Evolutionary conservation across 1,140 invertebrate species (phyloP), one percentile per base, ranked within the genome.

Genomic region (Nephotettix cincticeps): DNA sequence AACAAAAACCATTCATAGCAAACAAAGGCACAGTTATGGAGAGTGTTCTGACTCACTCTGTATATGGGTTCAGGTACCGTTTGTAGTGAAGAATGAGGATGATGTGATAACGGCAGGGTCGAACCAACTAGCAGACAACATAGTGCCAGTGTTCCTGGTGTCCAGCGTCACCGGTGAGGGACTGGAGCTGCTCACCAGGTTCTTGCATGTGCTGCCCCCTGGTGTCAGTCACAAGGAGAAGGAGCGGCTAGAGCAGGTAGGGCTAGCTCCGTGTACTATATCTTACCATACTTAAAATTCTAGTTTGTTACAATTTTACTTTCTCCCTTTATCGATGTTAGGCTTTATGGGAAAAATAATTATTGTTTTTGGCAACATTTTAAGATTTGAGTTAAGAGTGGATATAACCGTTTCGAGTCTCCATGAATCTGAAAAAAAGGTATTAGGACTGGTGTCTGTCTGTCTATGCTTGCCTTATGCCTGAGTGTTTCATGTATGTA

Each of bases 101-200:
- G 90, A 93, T 80, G 88, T 89, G 19, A 88, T 92, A 21, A 88
- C 87, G 43, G 89, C 87, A 47, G 86, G 88, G 28, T 84, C 85
- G 1, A 86, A 86, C 76, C 84, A 88, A 72, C 80, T 86, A 21
- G 84, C 85, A 9, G 84, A 86, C 30, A 87, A 89, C 64, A 84
- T 91, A 66, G 88, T 94, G 47, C 95, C 97, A 11, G 92, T 99
- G 74, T 96, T 99, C 80, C 90, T 88, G 63, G 90, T 98, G n/a
- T 98, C 96, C n/a, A 95, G 92, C 80, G 96, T 99, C 0, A 95
- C 89, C 17, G 97, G 97, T 1, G 85, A 88, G 67, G 95, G 95
- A 11, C 82, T 97, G 1, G 87, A 91, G 74, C 82, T 92, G 30
- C 82, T 97, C 1, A 92, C 92, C 69, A 90, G 87, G 66, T 96